These are phyloP conservation scores for Meandrina meandrites DNA, from an alignment of 92 coral and sea anemone genomes.

Conservation along the genomic window DNA sequence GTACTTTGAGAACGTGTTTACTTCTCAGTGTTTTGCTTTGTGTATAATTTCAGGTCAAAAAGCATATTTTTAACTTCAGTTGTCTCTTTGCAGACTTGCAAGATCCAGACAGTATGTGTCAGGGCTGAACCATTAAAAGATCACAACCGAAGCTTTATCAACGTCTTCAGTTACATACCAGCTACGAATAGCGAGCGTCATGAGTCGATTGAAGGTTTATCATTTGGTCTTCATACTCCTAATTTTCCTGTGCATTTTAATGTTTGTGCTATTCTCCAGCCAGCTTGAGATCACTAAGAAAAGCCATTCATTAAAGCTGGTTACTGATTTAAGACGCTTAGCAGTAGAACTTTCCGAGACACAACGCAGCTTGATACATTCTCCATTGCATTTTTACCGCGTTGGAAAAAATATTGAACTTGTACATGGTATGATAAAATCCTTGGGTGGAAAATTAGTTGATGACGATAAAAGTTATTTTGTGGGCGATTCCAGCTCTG, in stretches of 20 bases:
- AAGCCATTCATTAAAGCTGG: constrained; percentile 36
- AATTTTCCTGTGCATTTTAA: constrained; percentile 51
- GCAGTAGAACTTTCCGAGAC: constrained; percentile 68
- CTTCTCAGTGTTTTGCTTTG: no score
- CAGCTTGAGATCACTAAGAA: constrained; percentile 23
- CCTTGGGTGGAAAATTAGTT: constrained; percentile 37
- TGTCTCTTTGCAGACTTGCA: neutral
- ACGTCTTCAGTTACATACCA: neutral
- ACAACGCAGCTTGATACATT: constrained; percentile 45
- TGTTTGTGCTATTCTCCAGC: constrained; percentile 55
- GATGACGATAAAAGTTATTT: constrained; percentile 1
- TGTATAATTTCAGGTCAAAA: no score
- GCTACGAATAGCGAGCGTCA: neutral
- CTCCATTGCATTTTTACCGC: constrained; percentile 54
- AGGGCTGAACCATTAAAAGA: neutral
- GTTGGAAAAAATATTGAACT: constrained; percentile 57
- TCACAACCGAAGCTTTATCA: neutral
- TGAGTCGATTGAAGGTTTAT: constrained; percentile 54
- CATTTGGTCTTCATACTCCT: constrained; percentile 52
- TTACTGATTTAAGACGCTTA: constrained; percentile 48
- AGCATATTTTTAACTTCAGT: neutral
- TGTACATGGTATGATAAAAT: constrained; percentile 46
- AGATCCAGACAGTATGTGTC: neutral
- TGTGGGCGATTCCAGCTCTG: neutral
- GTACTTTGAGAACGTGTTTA: no score